Evolutionary conservation across 2,797 vertebrate genomes (phyloP).

Genomic region (Arrhamphus sclerolepis): DNA sequence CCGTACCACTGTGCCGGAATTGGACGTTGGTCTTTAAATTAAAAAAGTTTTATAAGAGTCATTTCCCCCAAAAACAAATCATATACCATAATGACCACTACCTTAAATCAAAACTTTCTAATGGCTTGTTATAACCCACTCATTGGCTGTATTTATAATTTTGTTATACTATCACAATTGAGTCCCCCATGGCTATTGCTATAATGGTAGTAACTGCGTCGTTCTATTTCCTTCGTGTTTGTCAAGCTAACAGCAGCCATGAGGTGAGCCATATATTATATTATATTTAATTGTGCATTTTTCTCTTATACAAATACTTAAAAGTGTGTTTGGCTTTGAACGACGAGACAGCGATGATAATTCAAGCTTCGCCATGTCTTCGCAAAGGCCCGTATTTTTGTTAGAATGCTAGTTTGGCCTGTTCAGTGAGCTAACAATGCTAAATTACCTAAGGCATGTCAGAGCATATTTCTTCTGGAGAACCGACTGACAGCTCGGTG

Average conservation of each 20-base stretch:
- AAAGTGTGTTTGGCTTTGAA: accelerated
- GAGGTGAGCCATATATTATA: slow-evolving; percentile 53
- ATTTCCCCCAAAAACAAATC: no score
- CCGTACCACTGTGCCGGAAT: slow-evolving; percentile 44
- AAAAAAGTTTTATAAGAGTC: no score
- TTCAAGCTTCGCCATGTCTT: accelerated
- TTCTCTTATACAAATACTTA: accelerated
- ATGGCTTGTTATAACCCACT: no score
- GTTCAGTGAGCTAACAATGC: slow-evolving; percentile 30
- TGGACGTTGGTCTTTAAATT: no score
- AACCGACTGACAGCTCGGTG: neutral
- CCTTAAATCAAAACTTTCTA: no score
- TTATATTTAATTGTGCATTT: neutral
- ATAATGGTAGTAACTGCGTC: slow-evolving; percentile 40
- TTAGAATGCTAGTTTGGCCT: slow-evolving; percentile 15
- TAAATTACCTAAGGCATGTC: slow-evolving; percentile 42
- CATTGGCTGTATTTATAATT: accelerated
- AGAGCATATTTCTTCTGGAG: slow-evolving; percentile 28
- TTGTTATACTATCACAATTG: neutral
- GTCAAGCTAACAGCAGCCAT: slow-evolving; percentile 59
- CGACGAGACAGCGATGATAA: accelerated
- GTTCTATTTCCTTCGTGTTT: slow-evolving; percentile 33
- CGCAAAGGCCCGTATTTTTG: neutral
- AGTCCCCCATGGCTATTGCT: slow-evolving; percentile 9
- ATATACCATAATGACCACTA: no score